phyloP scores from a whole-genome alignment of 2,113 vertebrate genomes.

The Zingel zingel region DNA sequence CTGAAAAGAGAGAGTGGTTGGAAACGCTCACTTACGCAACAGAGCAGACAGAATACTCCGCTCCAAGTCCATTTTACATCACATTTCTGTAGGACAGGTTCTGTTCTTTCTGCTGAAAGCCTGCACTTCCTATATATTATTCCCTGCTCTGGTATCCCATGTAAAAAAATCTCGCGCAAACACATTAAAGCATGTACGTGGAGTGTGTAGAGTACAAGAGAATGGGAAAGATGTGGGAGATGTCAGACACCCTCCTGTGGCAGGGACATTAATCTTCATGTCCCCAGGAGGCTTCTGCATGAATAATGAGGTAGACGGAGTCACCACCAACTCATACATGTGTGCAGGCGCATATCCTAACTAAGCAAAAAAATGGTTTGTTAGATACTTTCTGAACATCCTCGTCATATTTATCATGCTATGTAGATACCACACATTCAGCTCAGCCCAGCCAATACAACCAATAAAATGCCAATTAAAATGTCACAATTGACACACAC shows the following conservation, averaged over 20 bases:
- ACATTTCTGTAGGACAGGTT: not conserved
- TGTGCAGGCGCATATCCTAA: not conserved
- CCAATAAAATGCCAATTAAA: constrained; percentile 41
- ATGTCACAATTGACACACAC: constrained; percentile 38
- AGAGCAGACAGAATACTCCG: not conserved
- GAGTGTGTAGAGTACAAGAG: not conserved
- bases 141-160: constrained; percentile 18
- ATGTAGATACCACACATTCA: not conserved
- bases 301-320: constrained; percentile 30
- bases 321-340: not conserved
- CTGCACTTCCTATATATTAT: not conserved
- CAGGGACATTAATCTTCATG: constrained; percentile 59
- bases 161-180: constrained; percentile 34
- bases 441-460: constrained; percentile 2
- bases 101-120: constrained; percentile 18
- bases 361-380: not conserved
- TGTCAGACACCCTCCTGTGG: constrained; percentile 3
- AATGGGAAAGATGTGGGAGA: constrained; percentile 24
- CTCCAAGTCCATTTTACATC: constrained; percentile 17
- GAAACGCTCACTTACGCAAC: not conserved
- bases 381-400: not conserved
- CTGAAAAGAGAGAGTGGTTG: constrained; percentile 73
- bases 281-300: constrained; percentile 14
- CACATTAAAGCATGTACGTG: constrained; percentile 9
- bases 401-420: constrained; percentile 6